phyloP scores from a whole-genome alignment of 2,888 invertebrate genomes.

The Druceiella hillmani region DNA sequence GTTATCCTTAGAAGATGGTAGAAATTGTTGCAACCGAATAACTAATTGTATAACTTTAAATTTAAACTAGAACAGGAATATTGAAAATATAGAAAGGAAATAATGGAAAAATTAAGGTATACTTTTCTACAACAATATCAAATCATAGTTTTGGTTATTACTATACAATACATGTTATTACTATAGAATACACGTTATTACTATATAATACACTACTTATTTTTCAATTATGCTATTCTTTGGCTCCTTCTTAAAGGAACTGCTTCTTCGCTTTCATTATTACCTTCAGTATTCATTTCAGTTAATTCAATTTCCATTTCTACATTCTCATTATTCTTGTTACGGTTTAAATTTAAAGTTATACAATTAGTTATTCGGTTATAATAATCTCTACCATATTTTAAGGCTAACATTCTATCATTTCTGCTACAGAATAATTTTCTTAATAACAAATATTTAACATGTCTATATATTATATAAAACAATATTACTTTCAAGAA shows the following conservation, averaged over 20 bases:
- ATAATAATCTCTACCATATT: background rate
- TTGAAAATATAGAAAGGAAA: no score
- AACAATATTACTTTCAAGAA: background rate
- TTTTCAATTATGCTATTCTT: background rate
- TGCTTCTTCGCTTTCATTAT: background rate
- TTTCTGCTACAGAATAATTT: no score
- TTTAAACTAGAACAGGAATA: no score
- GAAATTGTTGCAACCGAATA: no score
- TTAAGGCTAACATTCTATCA: no score
- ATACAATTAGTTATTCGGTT: background rate
- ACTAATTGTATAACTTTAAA: no score
- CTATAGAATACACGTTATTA: no score
- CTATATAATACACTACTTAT: background rate
- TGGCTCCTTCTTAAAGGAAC: background rate
- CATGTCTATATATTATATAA: background rate
- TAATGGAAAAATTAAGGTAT: background rate
- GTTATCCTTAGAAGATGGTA: no score
- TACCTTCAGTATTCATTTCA: background rate
- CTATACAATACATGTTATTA: background rate
- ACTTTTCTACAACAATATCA: background rate
- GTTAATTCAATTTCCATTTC: background rate
- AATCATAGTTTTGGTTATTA: background rate
- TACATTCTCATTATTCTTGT: no score
- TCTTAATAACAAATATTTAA: background rate
- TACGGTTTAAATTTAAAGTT: background rate